These are phyloP conservation scores for Agapornis roseicollis DNA, from an alignment of 2,113 vertebrate genomes.

Conservation along the genomic window DNA sequence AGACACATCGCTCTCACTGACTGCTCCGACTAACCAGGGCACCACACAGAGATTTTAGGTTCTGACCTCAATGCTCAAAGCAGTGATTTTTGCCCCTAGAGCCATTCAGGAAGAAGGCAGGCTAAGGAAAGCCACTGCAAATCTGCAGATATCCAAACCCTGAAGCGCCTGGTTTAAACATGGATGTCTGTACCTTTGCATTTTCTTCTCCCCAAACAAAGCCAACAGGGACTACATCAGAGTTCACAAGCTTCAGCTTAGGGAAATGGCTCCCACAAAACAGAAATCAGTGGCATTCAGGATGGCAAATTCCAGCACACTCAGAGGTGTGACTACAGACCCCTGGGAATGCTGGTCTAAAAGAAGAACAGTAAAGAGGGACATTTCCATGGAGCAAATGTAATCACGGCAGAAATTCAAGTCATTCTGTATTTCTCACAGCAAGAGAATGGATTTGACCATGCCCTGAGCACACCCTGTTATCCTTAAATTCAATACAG, in stretches of 20 bases:
- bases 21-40: not conserved
- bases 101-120: not conserved
- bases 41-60: not conserved
- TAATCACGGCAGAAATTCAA: not conserved
- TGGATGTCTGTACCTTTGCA: not conserved
- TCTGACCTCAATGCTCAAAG: not conserved
- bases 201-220: not conserved
- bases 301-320: not conserved
- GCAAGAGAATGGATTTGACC: not conserved
- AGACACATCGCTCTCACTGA: not conserved
- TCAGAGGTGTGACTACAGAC: not conserved
- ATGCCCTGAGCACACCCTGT: not conserved
- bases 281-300: not conserved
- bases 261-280: not conserved
- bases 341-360: not conserved
- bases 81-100: not conserved
- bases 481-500: not conserved
- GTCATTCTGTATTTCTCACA: not conserved
- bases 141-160: not conserved
- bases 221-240: not conserved
- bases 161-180: not conserved
- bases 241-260: not conserved
- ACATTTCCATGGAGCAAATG: not conserved
- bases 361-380: not conserved
- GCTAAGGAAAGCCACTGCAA: not conserved